Base-by-base conservation (phyloP, 1,140 invertebrate species). In the Bombus cullumanus region DNA sequence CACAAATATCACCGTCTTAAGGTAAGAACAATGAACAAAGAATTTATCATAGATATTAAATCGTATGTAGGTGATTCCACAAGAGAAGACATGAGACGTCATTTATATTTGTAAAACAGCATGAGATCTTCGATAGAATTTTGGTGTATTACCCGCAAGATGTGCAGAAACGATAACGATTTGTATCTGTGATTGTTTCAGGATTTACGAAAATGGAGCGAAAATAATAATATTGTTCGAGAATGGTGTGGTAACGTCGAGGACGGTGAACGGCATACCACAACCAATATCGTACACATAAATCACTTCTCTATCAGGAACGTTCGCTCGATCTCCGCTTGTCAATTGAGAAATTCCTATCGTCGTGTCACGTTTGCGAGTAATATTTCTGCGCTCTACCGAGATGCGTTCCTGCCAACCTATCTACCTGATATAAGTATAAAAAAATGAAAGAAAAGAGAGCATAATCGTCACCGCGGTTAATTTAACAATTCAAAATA, bases 1-100 rank as follows among this genome's bases (percentile, higher is more conserved):
- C 71, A 99, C 99, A 95, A 99, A 99, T 95, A 97, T 99, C 91
- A 98, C 98, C 81, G 99, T 99, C 72, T 99, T 99, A 96, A 99
- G 97, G 98, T 99, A 95, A 97, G 97, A 96, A 22, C n/a, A 6
- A 71, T 4, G 43, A 10, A 3, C 0, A 12, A 39, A 22, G 22
- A 39, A 18, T 28, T 69, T 64, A 34, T 34, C n/a, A 34, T 34
- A 34, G 8, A 34, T 34, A 9, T 22, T 66, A 18, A 34, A 34
- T 37, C 9, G 34, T 12, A n/a, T 25, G 18, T 43, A 47, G 43
- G 4, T 47, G 4, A 22, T 31, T 18, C 18, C 1, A 34, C 34
- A 68, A 34, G 2, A 15, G 5, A 43, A 43, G 43, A 47, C 5
- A 18, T 18, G 15, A 18, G 15, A 47, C 15, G 15, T 47, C 0